These are phyloP conservation scores for Eospalax fontanierii DNA, from an alignment of 2,797 vertebrate genomes.

Conservation along the genomic window DNA sequence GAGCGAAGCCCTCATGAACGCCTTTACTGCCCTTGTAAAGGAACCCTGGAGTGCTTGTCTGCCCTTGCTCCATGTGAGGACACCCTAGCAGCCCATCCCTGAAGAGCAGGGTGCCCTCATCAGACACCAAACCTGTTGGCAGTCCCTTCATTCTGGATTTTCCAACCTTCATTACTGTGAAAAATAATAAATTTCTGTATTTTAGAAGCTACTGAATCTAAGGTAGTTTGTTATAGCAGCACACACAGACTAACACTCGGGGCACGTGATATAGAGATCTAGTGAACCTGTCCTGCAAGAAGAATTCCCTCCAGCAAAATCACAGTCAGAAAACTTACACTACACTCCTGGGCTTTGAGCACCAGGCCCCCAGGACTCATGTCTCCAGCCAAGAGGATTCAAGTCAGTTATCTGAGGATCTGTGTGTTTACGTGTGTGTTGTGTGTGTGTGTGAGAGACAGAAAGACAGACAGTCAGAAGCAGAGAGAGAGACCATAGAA, in stretches of 20 bases:
- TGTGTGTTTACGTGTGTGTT: neutral
- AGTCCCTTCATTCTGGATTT: neutral
- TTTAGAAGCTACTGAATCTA: neutral
- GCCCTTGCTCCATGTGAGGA: neutral
- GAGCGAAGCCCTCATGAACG: neutral
- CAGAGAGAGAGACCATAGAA: too few relatives aligned
- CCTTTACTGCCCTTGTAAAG: neutral
- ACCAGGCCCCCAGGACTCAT: neutral
- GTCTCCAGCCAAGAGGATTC: neutral
- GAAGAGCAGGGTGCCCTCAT: neutral
- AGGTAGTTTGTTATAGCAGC: neutral
- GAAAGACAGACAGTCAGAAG: too few relatives aligned
- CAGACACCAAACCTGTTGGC: neutral
- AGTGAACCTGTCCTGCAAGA: neutral
- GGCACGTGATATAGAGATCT: neutral
- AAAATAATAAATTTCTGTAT: neutral
- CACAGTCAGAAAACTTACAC: neutral
- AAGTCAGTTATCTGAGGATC: neutral
- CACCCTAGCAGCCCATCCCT: too few relatives aligned
- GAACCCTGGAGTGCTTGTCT: neutral
- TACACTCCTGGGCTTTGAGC: neutral
- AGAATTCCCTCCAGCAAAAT: slow-evolving; percentile 26
- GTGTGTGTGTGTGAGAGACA: neutral
- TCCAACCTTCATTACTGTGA: neutral
- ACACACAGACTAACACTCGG: neutral